Evolutionary conservation across 92 coral and sea anemone genomes (phyloP).

Genomic region (Epizoanthus scotinus): DNA sequence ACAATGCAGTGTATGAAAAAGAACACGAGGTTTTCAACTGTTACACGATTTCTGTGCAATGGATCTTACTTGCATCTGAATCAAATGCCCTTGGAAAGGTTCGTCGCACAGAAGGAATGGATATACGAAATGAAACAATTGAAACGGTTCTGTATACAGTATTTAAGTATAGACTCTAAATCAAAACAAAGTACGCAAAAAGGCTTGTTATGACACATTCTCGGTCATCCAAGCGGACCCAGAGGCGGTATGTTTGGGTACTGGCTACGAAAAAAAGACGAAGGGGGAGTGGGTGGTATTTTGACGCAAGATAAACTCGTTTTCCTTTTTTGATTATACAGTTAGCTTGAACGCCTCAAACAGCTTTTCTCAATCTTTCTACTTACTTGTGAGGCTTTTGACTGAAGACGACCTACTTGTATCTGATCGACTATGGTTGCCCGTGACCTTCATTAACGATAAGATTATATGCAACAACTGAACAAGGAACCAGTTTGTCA

Average conservation of each 20-base stretch:
- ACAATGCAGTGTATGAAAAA: background rate
- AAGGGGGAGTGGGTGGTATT: no score
- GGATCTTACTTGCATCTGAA: background rate
- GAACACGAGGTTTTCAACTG: background rate
- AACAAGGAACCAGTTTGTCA: background rate
- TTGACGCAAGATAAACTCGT: no score
- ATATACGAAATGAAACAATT: constrained; percentile 6
- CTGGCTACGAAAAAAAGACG: no score
- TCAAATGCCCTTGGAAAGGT: constrained; percentile 17
- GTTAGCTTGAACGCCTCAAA: no score
- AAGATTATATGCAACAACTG: background rate
- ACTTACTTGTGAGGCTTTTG: no score
- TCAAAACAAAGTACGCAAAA: background rate
- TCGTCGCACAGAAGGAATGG: constrained; percentile 38
- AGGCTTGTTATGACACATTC: background rate
- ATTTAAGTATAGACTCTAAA: background rate
- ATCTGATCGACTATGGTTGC: no score
- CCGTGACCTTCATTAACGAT: no score
- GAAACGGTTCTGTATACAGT: background rate
- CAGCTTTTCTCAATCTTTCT: no score
- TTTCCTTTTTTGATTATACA: no score
- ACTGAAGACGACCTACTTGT: no score
- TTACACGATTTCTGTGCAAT: background rate
- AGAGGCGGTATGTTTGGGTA: background rate
- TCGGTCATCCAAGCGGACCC: background rate